Evolutionary conservation across 2,797 vertebrate genomes (phyloP).

Genomic region (Oreortyx pictus): DNA sequence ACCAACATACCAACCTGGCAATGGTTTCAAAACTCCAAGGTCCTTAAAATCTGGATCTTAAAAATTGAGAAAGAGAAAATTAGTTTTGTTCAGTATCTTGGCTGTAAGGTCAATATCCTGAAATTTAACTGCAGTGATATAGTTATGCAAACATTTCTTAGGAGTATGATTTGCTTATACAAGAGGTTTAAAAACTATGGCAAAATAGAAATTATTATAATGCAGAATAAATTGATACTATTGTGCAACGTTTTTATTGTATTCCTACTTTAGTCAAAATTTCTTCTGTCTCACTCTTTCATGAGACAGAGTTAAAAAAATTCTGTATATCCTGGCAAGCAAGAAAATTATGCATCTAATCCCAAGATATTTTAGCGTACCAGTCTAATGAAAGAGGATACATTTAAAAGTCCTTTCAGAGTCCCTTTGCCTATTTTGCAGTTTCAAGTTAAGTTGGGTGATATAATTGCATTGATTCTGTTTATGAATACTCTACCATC

Average conservation of each 20-base stretch:
- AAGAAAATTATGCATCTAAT: neutral
- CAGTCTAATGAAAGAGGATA: neutral
- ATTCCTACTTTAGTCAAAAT: neutral
- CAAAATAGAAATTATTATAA: neutral
- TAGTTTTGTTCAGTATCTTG: slow-evolving; percentile 50
- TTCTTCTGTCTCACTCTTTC: neutral
- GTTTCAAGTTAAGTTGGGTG: neutral
- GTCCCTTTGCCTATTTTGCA: slow-evolving; percentile 4
- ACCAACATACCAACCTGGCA: slow-evolving; percentile 91
- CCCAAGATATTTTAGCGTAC: slow-evolving; percentile 16
- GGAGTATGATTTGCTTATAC: neutral
- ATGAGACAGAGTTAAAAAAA: neutral
- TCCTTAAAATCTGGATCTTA: slow-evolving; percentile 99
- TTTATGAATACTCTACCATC: neutral
- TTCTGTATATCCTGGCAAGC: neutral
- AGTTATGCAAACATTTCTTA: neutral
- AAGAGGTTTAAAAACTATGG: neutral
- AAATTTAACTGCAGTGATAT: neutral
- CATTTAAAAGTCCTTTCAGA: slow-evolving; percentile 19
- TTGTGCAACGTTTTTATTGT: neutral
- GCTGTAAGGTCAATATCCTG: neutral
- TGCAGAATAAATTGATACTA: neutral
- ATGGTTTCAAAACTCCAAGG: slow-evolving; percentile 93
- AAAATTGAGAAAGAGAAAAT: slow-evolving; percentile 81
- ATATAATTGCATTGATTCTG: neutral